Percentiles rank a stretch among this genome's conserved stretches.
Evolutionary conservation across 2,113 vertebrate genomes (phyloP).

Genomic region (Anseranas semipalmata): DNA sequence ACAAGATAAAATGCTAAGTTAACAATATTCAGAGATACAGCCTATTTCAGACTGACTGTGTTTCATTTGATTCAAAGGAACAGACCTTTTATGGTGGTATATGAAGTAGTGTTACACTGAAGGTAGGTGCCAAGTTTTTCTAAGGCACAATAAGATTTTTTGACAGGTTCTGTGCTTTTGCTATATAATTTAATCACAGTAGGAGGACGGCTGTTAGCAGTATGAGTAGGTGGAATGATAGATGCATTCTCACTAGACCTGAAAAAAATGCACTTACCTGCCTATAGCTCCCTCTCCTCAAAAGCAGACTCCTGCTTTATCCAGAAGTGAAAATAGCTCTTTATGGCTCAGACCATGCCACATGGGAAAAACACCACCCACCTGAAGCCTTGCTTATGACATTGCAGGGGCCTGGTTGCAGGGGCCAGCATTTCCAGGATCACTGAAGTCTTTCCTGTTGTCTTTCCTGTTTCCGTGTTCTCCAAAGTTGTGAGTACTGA

Average conservation of each 20-base stretch:
- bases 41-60: neutral
- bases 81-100: neutral
- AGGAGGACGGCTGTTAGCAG: neutral
- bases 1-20: neutral
- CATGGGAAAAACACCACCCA: neutral
- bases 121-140: neutral
- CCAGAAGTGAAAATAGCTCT: neutral
- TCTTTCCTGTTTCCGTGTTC: neutral
- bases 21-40: neutral
- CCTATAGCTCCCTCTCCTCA: neutral
- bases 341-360: neutral
- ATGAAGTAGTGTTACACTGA: neutral
- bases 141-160: neutral
- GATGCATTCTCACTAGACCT: neutral
- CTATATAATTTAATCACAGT: neutral
- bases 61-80: neutral
- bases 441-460: neutral
- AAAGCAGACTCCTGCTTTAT: rapidly evolving
- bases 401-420: neutral
- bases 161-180: neutral
- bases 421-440: neutral
- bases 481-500: neutral
- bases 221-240: neutral
- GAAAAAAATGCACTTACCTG: neutral
- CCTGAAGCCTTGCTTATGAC: neutral